Percentiles rank a stretch among this genome's conserved stretches.
Conservation (phyloP, 2,888 invertebrate genomes). For the Ptychoptera contaminata region DNA sequence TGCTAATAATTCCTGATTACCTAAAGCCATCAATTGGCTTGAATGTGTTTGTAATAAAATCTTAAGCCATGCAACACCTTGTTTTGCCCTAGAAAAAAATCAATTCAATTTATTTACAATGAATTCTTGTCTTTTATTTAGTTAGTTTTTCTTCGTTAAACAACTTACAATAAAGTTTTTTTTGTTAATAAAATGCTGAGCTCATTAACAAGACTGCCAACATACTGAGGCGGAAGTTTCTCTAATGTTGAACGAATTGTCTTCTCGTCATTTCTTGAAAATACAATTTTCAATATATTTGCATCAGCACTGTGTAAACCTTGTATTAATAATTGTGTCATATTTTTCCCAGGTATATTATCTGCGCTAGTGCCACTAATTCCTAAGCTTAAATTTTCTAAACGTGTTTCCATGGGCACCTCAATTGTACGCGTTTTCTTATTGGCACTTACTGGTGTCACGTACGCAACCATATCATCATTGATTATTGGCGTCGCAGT, state of each 20-base stretch:
- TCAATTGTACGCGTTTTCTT: not conserved
- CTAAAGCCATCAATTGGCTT: conserved; percentile 27
- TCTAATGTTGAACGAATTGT: conserved; percentile 59
- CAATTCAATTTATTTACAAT: not conserved
- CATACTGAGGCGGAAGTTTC: conserved; percentile 57
- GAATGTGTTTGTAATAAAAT: conserved; percentile 23
- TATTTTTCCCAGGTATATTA: conserved; percentile 48
- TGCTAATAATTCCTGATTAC: conserved; percentile 21
- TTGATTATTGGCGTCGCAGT: conserved; percentile 19
- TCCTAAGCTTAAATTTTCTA: conserved; percentile 60
- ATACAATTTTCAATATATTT: conserved; percentile 12
- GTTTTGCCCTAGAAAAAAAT: conserved; percentile 20
- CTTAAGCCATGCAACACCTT: conserved; percentile 24
- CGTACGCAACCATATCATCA: conserved; percentile 21
- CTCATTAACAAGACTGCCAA: conserved; percentile 57
- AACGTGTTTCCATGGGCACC: conserved; percentile 59
- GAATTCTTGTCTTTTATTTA: not conserved
- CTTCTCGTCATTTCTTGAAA: conserved; percentile 35
- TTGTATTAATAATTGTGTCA: conserved; percentile 66
- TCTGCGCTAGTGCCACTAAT: conserved; percentile 29
- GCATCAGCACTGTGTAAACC: conserved; percentile 75
- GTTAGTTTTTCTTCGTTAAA: not conserved
- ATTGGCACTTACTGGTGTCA: conserved; percentile 15
- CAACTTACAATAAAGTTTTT: conserved; percentile 50
- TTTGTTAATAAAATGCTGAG: conserved; percentile 49